Base-by-base conservation (phyloP, 1,140 invertebrate genomes). In the Hypsibius dujardini region DNA sequence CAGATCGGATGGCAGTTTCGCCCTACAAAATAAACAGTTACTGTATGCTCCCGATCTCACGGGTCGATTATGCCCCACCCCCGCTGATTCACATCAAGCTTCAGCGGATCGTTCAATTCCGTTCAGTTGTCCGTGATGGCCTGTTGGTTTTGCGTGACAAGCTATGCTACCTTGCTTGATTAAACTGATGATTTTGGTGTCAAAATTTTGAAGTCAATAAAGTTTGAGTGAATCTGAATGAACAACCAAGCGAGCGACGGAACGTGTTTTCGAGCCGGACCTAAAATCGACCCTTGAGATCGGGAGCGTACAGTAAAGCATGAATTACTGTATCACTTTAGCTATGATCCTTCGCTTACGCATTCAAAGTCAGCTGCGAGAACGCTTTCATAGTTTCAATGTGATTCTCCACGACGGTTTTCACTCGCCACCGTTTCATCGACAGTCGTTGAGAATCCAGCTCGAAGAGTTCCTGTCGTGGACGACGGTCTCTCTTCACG, bases 351-450 rank as follows among this genome's bases (percentile, higher is more conserved):
- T 7, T 7, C n/a, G n/a, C 50, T 56, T 56, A 56, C 50, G 50
- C n/a, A n/a, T 56, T 56, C n/a, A 56, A 12, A n/a, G 50, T 56
- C 7, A 7, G 7, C 7, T 7, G 7, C n/a, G 50, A 56, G 7
- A 56, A 56, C n/a, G 50, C 50, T 56, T 56, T n/a, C 50, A 56
- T 56, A n/a, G n/a, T 56, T 56, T 56, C 50, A n/a, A 56, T 56
- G 50, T 56, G 50, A 56, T 7, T 56, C 7, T 56, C 50, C 7
- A 56, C n/a, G 7, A 56, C 50, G 50, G 50, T 56, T n/a, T 56
- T 56, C 50, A 56, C 50, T 56, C 50, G 50, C 50, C 50, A 56
- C n/a, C 50, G 7, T 56, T 56, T 56, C 50, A 56, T 56, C 28
- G 28, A 28, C 28, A 28, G 28, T 28, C 28, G 28, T 28, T 28